Conservation (phyloP, 1,140 invertebrate species). For the Drosophila mauritiana region DNA sequence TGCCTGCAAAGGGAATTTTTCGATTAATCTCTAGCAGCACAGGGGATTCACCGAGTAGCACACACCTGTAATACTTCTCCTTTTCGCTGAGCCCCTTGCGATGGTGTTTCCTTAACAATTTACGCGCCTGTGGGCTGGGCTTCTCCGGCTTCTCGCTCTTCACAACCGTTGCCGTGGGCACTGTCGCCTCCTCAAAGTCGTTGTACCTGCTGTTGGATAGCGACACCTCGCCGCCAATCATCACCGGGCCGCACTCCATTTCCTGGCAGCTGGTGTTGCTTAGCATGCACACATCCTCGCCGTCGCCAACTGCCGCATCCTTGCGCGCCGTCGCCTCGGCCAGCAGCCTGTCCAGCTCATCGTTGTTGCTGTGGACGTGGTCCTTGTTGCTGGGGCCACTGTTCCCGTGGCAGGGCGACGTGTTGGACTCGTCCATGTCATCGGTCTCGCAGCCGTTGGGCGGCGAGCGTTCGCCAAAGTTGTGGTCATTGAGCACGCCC, state of each 20-base stretch:
- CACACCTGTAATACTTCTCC: conserved; percentile 62
- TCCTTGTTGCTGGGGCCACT: background rate
- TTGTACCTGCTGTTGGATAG: conserved; percentile 37
- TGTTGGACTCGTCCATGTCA: conserved; percentile 8
- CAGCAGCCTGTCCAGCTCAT: conserved; percentile 29
- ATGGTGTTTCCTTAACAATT: background rate
- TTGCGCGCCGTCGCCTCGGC: conserved; percentile 17
- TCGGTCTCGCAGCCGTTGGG: background rate
- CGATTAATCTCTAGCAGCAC: background rate
- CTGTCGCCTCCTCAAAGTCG: background rate
- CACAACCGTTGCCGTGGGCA: background rate
- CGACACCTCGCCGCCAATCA: conserved; percentile 46
- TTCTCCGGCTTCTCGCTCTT: background rate
- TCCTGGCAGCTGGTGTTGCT: conserved; percentile 1
- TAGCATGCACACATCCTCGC: conserved; percentile 10
- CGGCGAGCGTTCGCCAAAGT: conserved; percentile 31
- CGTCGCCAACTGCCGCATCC: background rate
- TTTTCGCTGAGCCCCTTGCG: conserved; percentile 45
- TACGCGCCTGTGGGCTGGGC: background rate
- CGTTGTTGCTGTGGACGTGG: conserved; percentile 4
- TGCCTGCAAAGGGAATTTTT: conserved; percentile 41
- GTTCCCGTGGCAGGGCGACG: background rate
- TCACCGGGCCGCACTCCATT: conserved; percentile 39
- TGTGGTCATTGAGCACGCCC: conserved; percentile 58
- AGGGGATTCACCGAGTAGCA: background rate